These are phyloP conservation scores for Thalassophryne amazonica DNA, from an alignment of 2,797 vertebrate genomes.

Conservation along the genomic window DNA sequence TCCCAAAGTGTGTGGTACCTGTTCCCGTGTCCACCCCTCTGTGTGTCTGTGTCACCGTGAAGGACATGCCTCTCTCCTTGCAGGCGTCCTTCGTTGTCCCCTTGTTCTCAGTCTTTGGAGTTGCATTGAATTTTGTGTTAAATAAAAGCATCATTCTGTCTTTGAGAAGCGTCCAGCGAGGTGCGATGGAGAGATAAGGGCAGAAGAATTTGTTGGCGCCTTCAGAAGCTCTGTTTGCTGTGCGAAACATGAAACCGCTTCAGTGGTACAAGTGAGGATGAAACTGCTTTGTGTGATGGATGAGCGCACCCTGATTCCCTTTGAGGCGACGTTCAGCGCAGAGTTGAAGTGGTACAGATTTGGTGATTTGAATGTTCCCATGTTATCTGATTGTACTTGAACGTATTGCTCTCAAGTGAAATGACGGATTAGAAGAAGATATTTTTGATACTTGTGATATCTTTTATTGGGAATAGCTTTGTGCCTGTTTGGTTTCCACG, in stretches of 20 bases:
- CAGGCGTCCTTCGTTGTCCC: slow-evolving; percentile 10
- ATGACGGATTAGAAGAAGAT: background rate
- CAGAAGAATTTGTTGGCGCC: background rate
- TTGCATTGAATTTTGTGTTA: slow-evolving; percentile 36
- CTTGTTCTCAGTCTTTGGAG: slow-evolving; percentile 19
- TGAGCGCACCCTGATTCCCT: background rate
- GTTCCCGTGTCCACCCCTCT: slow-evolving; percentile 5
- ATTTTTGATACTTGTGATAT: background rate
- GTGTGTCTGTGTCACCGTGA: slow-evolving; percentile 20
- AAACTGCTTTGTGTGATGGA: background rate
- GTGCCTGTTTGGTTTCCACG: too few relatives aligned
- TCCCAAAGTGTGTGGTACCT: slow-evolving; percentile 28
- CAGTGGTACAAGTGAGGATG: background rate
- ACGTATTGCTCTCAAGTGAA: background rate
- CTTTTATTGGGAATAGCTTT: background rate
- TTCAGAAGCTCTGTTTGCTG: background rate
- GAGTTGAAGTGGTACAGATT: background rate
- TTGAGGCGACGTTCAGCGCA: background rate
- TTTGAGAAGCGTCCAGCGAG: too few relatives aligned
- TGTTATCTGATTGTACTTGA: background rate
- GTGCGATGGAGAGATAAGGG: too few relatives aligned
- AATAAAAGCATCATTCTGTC: too few relatives aligned
- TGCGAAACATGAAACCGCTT: background rate
- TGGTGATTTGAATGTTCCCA: background rate
- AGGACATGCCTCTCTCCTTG: slow-evolving; percentile 17